Base-by-base conservation (phyloP, 35 echinoderm and acorn worm genomes). In the Acanthaster planci region DNA sequence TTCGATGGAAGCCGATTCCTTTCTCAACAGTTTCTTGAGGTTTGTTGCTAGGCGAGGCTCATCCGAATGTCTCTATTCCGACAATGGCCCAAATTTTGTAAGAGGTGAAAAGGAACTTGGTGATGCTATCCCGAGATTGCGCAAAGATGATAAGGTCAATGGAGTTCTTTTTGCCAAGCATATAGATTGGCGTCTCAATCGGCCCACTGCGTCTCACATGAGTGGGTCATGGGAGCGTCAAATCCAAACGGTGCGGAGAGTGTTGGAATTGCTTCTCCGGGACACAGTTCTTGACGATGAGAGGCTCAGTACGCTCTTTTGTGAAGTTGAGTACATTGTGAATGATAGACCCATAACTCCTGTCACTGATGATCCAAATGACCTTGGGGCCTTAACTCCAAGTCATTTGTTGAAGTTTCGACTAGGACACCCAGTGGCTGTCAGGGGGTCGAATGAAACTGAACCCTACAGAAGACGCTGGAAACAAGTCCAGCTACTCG, bases 401-500 rank as follows among this genome's bases (percentile, higher is more conserved):
- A n/a, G n/a, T n/a, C n/a, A n/a, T n/a, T n/a, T n/a, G n/a, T 38
- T 78, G 36, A 8, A 89, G 76, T 52, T 94, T 38, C 29, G 76
- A 5, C 37, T 55, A 7, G 40, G 3, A 35, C 56, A 56, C 8
- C 42, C 54, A 55, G 19, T 18, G 9, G n/a, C 78, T 52, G 82
- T 87, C n/a, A 68, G 81, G 38, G 60, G 79, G 7, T 55, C 53
- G 1, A 55, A 78, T 38, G 55, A 51, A 21, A 40, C 78, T 36
- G 82, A 90, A 38, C 35, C 56, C 1, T 86, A 89, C 50, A 51
- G 51, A 5, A 85, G 26, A 12, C 77, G 64, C 31, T 94, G 87
- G 92, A 60, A 76, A 21, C 78, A 94, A 67, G 38, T 90, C 0
- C 87, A 94, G 55, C 79, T 87, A 15, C n/a, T 90, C 4, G 78